Conservation (phyloP, 2,888 invertebrate species). For the Lordiphosa andalusiaca region DNA sequence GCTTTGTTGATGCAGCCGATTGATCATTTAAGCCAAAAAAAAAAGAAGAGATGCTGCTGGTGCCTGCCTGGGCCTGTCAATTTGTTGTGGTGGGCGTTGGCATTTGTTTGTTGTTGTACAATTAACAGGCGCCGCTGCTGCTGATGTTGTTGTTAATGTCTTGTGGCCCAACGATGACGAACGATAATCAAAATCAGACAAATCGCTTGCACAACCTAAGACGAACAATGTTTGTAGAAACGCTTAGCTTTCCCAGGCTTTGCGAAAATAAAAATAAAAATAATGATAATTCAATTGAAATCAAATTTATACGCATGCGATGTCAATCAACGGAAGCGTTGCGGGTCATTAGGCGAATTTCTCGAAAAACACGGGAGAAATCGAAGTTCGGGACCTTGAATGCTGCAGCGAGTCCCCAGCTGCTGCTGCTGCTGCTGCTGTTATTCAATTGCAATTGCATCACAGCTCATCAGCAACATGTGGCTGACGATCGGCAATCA, state of each 20-base stretch:
- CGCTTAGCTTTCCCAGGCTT: conserved; percentile 51
- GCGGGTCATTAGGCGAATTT: conserved; percentile 69
- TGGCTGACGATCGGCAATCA: conserved; percentile 40
- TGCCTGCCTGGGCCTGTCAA: conserved; percentile 40
- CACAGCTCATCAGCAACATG: conserved; percentile 51
- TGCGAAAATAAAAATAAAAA: conserved; percentile 42
- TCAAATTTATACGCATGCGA: conserved; percentile 58
- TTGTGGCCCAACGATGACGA: conserved; percentile 42
- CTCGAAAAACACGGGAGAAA: conserved; percentile 54
- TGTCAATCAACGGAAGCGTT: conserved; percentile 74
- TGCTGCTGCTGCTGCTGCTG: conserved; percentile 31
- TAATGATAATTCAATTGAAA: conserved; percentile 48
- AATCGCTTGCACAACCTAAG: conserved; percentile 59
- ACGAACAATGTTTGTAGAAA: conserved; percentile 23
- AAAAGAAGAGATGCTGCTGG: conserved; percentile 50
- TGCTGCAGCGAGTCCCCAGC: conserved; percentile 53
- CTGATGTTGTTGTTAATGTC: conserved; percentile 37
- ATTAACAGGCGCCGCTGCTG: conserved; percentile 58
- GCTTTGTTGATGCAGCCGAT: conserved; percentile 62
- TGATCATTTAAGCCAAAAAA: conserved; percentile 67
- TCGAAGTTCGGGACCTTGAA: conserved; percentile 73
- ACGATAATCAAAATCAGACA: conserved; percentile 49
- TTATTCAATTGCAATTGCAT: conserved; percentile 75
- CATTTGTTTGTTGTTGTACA: conserved; percentile 44
- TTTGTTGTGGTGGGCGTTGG: conserved; percentile 64